Percentiles rank a stretch among this genome's conserved stretches.
These are phyloP conservation scores for Lithobates pipiens DNA, from an alignment of 2,797 vertebrate species.

Conservation along the genomic window DNA sequence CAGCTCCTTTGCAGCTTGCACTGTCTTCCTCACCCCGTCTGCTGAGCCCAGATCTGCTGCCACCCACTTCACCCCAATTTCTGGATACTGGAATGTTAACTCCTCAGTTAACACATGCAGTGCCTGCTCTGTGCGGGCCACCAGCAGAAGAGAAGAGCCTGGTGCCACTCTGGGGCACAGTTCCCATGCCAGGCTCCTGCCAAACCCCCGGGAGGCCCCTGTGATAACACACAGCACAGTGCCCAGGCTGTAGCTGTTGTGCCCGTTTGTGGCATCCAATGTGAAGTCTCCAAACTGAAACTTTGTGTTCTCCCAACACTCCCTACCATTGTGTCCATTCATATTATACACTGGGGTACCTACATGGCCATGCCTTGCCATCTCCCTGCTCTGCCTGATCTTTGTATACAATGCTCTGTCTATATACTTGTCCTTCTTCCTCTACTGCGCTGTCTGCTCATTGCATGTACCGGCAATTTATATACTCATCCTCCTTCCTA, in stretches of 20 bases:
- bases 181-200: conserved; percentile 74
- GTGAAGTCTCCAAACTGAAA: too few relatives aligned
- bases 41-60: conserved; percentile 77
- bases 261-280: too few relatives aligned
- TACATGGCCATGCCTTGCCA: too few relatives aligned
- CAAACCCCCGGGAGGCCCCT: conserved; percentile 88
- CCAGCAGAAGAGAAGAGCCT: conserved; percentile 80
- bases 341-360: too few relatives aligned
- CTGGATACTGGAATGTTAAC: conserved; percentile 65
- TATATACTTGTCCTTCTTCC: too few relatives aligned
- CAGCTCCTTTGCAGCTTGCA: conserved; percentile 59
- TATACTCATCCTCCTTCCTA: too few relatives aligned
- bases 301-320: too few relatives aligned
- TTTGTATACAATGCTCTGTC: too few relatives aligned
- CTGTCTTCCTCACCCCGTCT: conserved; percentile 72
- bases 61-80: conserved; percentile 70
- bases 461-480: too few relatives aligned
- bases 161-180: conserved; percentile 71
- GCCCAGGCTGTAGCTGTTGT: conserved; percentile 66
- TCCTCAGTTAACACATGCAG: conserved; percentile 75
- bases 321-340: too few relatives aligned
- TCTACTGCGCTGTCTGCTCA: too few relatives aligned
- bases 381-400: too few relatives aligned
- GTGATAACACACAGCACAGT: conserved; percentile 80
- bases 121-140: conserved; percentile 74